Evolutionary conservation across 2,113 vertebrate species (phyloP), one percentile per base, ranked within the genome.

Genomic region (Elephantulus edwardii): DNA sequence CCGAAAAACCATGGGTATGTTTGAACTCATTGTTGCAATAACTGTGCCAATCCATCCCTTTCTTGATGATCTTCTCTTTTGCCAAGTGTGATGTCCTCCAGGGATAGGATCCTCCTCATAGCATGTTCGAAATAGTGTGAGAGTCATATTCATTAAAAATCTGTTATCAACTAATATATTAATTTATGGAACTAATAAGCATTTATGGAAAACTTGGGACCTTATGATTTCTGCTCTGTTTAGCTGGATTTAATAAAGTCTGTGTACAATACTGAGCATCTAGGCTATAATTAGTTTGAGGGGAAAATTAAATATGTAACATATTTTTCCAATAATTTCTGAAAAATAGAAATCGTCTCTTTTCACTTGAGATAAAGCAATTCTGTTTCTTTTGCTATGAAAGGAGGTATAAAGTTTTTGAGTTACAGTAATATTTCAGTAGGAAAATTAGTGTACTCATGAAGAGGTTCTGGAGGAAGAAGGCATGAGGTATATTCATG

Each of bases 271-370:
- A 42, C 26, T 68, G 16, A 76, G 11, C 19, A 71, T 40, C 17
- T 38, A 66, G 6, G 8, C 24, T 86, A 1, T 70, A 13, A 24
- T 70, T 64, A 28, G 3, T 33, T 74, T 74, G 83, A 93, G 4
- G 14, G 83, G 86, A 75, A 64, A 88, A 90, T 70, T 83, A 86
- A 89, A 62, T 66, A 64, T 42, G 38, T 30, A 64, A 70, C 5
- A 22, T 68, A n/a, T n/a, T 78, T 66, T 28, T 9, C 9, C 44
- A 74, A 70, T 11, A 86, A 50, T 72, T 75, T 9, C 64, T 33
- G 14, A 76, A 80, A 11, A 56, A 26, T 54, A 5, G 48, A 40
- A 91, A 66, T 66, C 12, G 33, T 81, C 22, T 72, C 26, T 68
- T 75, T 74, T 60, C 14, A 60, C 40, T 75, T 52, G 89, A 8